Conservation (phyloP, 2,888 invertebrate species). For the Anagyrus pseudococci region DNA sequence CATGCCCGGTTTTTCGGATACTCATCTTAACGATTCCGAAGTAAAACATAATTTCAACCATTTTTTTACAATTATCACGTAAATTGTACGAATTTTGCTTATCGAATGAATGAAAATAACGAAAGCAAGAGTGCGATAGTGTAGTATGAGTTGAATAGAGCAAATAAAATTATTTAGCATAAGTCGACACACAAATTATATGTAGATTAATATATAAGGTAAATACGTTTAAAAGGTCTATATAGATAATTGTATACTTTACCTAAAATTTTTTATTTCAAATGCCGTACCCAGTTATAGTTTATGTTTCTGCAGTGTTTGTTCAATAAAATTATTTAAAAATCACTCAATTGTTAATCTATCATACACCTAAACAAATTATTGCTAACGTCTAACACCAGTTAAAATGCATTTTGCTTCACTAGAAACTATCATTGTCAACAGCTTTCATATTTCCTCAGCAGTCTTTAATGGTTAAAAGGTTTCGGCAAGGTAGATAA, state of each 20-base stretch:
- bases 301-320: constrained; percentile 38
- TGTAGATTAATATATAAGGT: constrained; percentile 25
- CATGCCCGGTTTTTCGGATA: constrained; percentile 11
- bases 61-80: constrained; percentile 19
- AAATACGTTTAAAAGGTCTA: constrained; percentile 8
- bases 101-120: constrained; percentile 24
- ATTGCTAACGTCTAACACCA: no score
- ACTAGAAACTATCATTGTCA: no score
- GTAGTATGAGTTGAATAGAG: constrained; percentile 22
- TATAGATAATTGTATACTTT: constrained; percentile 27
- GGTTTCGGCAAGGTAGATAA: no score
- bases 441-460: no score
- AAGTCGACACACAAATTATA: constrained; percentile 31
- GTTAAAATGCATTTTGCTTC: no score
- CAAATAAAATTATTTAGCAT: constrained; percentile 29
- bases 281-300: constrained; percentile 27
- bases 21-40: constrained; percentile 11
- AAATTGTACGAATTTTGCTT: constrained; percentile 12
- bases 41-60: constrained; percentile 11
- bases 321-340: constrained; percentile 40
- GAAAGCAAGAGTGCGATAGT: constrained; percentile 15
- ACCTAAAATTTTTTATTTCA: constrained; percentile 38
- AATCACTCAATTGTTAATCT: not conserved
- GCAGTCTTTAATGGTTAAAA: no score
- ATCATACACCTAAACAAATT: no score